phyloP scores from a whole-genome alignment of 2,797 vertebrate genomes.

The Gadopsis bispinosus region DNA sequence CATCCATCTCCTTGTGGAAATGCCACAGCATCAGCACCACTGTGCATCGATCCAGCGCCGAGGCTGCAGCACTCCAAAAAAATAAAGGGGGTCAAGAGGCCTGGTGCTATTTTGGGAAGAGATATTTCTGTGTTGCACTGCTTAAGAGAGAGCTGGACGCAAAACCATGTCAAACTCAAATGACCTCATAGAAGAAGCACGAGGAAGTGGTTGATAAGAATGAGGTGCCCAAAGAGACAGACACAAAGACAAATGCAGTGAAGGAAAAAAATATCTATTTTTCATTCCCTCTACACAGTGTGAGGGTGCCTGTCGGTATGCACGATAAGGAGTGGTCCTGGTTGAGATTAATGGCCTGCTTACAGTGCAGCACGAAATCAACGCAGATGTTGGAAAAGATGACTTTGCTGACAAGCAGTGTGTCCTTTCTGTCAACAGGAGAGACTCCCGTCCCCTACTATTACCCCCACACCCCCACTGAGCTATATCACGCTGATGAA shows the following conservation, averaged over 20 bases:
- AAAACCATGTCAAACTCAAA: slow-evolving; percentile 56
- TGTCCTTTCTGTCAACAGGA: slow-evolving; percentile 76
- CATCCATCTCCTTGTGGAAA: slow-evolving; percentile 80
- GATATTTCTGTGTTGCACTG: slow-evolving; percentile 30
- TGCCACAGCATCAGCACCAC: slow-evolving; percentile 69
- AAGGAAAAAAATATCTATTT: slow-evolving; percentile 63
- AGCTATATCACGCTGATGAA: slow-evolving; percentile 71
- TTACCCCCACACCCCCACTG: slow-evolving; percentile 60
- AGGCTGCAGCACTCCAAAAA: slow-evolving; percentile 46
- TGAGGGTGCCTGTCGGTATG: slow-evolving; percentile 66
- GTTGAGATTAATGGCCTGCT: slow-evolving; percentile 79
- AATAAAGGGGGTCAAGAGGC: slow-evolving; percentile 61
- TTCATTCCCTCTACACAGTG: slow-evolving; percentile 65
- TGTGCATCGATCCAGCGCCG: slow-evolving; percentile 66
- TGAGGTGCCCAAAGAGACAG: slow-evolving; percentile 36
- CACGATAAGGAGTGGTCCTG: slow-evolving; percentile 72
- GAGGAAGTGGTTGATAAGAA: slow-evolving; percentile 49
- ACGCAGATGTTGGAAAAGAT: slow-evolving; percentile 79
- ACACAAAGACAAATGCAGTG: slow-evolving; percentile 55
- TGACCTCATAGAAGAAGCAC: slow-evolving; percentile 52
- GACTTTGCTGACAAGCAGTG: slow-evolving; percentile 84
- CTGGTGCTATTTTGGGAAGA: slow-evolving; percentile 52
- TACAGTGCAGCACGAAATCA: slow-evolving; percentile 66
- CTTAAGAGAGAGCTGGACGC: slow-evolving; percentile 35
- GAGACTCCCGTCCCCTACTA: slow-evolving; percentile 55